Conservation (phyloP, 1,140 invertebrate genomes). For the Aphidius gifuensis region DNA sequence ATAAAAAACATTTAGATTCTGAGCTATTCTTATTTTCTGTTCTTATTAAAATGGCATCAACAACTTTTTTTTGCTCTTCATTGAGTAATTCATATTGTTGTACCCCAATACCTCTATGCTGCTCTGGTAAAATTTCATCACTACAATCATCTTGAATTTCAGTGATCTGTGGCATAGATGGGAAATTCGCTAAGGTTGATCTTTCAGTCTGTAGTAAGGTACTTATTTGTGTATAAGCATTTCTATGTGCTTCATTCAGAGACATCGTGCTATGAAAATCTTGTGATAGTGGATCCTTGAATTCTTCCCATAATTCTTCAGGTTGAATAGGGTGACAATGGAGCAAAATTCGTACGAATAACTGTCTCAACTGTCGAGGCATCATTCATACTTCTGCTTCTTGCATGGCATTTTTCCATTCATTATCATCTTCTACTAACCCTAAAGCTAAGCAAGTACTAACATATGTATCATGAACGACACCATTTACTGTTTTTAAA, state of each 20-base stretch:
- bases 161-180: too few relatives aligned
- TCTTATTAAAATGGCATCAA: too few relatives aligned
- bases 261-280: too few relatives aligned
- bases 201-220: not conserved
- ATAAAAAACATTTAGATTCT: too few relatives aligned
- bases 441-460: conserved; percentile 20
- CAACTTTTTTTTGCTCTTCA: too few relatives aligned
- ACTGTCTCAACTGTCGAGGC: conserved; percentile 2
- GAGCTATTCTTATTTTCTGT: too few relatives aligned
- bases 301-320: not conserved
- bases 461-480: conserved; percentile 14
- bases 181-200: not conserved
- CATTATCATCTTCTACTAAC: conserved; percentile 23
- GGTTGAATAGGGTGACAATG: conserved; percentile 1
- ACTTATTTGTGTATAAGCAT: not conserved
- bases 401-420: conserved; percentile 2
- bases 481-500: conserved; percentile 21
- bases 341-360: conserved; percentile 12
- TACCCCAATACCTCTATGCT: too few relatives aligned
- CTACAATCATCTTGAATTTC: too few relatives aligned
- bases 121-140: too few relatives aligned
- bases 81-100: too few relatives aligned
- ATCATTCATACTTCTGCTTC: not conserved
- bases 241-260: not conserved
- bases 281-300: too few relatives aligned